phyloP scores from a whole-genome alignment of 2,113 vertebrate genomes.

The Taxidea taxus region DNA sequence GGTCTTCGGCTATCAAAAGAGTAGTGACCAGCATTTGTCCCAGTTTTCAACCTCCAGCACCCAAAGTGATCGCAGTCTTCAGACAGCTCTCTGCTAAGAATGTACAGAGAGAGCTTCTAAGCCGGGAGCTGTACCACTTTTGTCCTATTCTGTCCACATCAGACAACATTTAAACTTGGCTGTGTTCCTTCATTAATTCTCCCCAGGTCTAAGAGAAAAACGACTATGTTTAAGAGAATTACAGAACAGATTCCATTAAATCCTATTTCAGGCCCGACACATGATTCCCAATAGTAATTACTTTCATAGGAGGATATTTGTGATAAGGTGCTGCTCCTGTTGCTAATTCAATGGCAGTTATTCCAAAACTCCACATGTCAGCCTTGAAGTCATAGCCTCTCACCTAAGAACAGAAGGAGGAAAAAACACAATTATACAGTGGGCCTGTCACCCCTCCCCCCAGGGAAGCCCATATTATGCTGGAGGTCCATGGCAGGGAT shows the following conservation, averaged over 20 bases:
- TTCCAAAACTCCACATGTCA: slow-evolving; percentile 99
- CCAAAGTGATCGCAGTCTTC: background rate
- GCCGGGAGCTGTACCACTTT: background rate
- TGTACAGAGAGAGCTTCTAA: background rate
- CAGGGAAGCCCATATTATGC: fast-evolving
- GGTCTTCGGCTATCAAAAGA: background rate
- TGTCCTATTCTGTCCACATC: background rate
- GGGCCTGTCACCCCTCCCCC: background rate
- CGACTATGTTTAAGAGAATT: background rate
- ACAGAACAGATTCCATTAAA: background rate
- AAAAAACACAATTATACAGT: background rate
- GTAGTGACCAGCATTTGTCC: background rate
- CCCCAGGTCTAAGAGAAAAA: background rate
- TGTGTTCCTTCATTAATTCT: background rate
- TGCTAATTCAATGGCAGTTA: slow-evolving; percentile 97
- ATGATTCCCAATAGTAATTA: slow-evolving; percentile 78
- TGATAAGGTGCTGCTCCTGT: slow-evolving; percentile 98
- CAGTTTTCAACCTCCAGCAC: background rate
- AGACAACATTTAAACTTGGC: background rate
- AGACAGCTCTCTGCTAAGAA: background rate
- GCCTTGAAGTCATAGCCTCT: slow-evolving; percentile 99
- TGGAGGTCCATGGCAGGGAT: background rate
- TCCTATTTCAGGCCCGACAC: background rate
- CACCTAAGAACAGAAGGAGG: slow-evolving; percentile 85
- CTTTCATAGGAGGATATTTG: slow-evolving; percentile 99